Evolutionary conservation across 2,888 invertebrate genomes (phyloP).

Genomic region (Sinotaia quadrata): DNA sequence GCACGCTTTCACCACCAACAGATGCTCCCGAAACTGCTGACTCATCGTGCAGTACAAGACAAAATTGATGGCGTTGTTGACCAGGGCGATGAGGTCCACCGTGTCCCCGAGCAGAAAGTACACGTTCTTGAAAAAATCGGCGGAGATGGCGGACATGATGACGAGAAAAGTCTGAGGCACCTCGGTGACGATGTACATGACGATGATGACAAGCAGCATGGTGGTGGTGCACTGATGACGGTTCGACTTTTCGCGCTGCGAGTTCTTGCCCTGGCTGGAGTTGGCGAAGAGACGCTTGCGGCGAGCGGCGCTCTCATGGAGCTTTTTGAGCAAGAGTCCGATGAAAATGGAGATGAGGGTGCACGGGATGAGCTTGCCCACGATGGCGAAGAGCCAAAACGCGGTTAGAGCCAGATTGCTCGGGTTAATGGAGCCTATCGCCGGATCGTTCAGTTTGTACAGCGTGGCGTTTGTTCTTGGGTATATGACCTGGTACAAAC

Average conservation of each 20-base stretch:
- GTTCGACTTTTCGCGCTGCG: neutral
- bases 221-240: slow-evolving; percentile 83
- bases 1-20: slow-evolving; percentile 74
- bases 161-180: slow-evolving; percentile 86
- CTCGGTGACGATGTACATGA: slow-evolving; percentile 89
- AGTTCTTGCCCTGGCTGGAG: slow-evolving; percentile 2
- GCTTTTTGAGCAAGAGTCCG: slow-evolving; percentile 69
- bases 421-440: slow-evolving; percentile 35
- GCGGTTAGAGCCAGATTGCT: slow-evolving; percentile 36
- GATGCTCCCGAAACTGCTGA: slow-evolving; percentile 84
- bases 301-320: slow-evolving; percentile 56
- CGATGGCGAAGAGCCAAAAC: slow-evolving; percentile 90
- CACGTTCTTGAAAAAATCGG: slow-evolving; percentile 77
- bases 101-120: slow-evolving; percentile 81
- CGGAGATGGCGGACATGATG: slow-evolving; percentile 84
- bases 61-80: slow-evolving; percentile 94
- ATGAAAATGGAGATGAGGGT: slow-evolving; percentile 84
- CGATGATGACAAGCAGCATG: slow-evolving; percentile 80
- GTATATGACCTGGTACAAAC: slow-evolving; percentile 13
- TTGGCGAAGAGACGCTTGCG: slow-evolving; percentile 33
- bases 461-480: slow-evolving; percentile 40
- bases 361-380: slow-evolving; percentile 92
- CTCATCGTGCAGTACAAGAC: slow-evolving; percentile 95
- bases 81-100: slow-evolving; percentile 90
- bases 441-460: slow-evolving; percentile 43